These are phyloP conservation scores for Agrotis clavis DNA, from an alignment of 2,888 invertebrate species.

Conservation along the genomic window DNA sequence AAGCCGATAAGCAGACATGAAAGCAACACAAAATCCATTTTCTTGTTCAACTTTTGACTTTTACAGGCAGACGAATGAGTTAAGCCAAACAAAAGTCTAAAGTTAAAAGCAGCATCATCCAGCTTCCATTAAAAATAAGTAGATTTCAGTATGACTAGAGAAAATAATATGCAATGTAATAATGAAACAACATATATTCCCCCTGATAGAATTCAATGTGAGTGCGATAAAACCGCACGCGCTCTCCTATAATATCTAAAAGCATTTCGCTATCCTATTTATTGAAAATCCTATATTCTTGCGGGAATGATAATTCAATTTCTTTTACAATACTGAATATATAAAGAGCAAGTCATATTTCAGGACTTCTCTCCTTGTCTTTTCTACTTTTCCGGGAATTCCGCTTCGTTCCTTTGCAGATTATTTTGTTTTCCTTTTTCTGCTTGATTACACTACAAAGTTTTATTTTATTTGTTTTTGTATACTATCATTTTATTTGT, in stretches of 20 bases:
- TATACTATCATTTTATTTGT: conserved; percentile 33
- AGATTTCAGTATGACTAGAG: conserved; percentile 33
- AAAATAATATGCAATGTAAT: conserved; percentile 55
- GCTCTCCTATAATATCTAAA: conserved; percentile 50
- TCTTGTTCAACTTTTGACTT: conserved; percentile 37
- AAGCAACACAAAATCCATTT: conserved; percentile 27
- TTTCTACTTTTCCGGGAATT: conserved; percentile 45
- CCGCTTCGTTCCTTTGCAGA: conserved; percentile 49
- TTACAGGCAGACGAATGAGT: conserved; percentile 20
- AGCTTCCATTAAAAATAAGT: conserved; percentile 32
- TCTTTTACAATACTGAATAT: conserved; percentile 61
- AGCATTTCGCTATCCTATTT: conserved; percentile 58
- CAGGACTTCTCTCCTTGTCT: conserved; percentile 59
- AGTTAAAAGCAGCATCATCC: conserved; percentile 43
- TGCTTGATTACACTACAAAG: conserved; percentile 58
- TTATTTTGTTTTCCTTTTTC: conserved; percentile 57
- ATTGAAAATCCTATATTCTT: conserved; percentile 63
- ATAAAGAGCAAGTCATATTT: conserved; percentile 63
- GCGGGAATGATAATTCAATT: conserved; percentile 62
- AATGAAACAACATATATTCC: conserved; percentile 57
- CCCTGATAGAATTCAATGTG: conserved; percentile 50
- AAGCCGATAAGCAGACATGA: conserved; percentile 30
- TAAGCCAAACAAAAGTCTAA: conserved; percentile 31
- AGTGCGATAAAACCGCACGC: conserved; percentile 61
- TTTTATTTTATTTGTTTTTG: conserved; percentile 54